Evolutionary conservation across 2,113 vertebrate species (phyloP).

Genomic region (Numida meleagris): DNA sequence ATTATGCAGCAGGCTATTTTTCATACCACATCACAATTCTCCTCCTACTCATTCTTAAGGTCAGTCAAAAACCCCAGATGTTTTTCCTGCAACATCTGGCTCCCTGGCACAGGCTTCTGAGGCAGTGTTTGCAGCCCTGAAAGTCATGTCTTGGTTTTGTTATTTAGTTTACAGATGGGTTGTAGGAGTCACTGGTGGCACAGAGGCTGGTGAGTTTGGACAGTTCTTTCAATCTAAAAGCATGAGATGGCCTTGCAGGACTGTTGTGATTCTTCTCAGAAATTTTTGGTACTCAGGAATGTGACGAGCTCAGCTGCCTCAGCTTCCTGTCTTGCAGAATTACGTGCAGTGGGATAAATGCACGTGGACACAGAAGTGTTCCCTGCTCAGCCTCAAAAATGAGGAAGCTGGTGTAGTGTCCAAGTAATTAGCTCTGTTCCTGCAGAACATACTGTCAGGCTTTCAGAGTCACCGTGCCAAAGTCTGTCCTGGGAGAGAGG

Average conservation of each 20-base stretch:
- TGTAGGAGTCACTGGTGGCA: conserved; percentile 29
- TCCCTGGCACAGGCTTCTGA: conserved; percentile 54
- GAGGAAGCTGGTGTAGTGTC: conserved; percentile 5
- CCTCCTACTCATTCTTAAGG: conserved; percentile 57
- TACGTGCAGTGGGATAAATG: conserved; percentile 41
- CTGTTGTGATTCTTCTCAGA: neutral
- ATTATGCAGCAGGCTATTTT: conserved; percentile 55
- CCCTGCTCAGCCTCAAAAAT: conserved; percentile 49
- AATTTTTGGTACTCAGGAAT: conserved; percentile 46
- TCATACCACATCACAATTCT: conserved; percentile 66
- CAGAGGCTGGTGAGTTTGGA: conserved; percentile 2
- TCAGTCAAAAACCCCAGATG: conserved; percentile 60
- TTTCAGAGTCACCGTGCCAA: neutral
- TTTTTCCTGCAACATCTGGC: conserved; percentile 58
- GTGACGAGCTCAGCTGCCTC: conserved; percentile 66
- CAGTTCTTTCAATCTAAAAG: conserved; percentile 10
- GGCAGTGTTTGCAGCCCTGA: conserved; percentile 34
- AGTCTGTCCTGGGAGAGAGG: conserved; percentile 10
- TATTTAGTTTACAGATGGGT: conserved; percentile 31
- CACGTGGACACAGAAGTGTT: neutral
- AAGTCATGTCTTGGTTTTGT: conserved; percentile 59
- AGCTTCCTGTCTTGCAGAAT: conserved; percentile 38
- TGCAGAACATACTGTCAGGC: conserved; percentile 16
- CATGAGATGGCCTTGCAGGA: neutral
- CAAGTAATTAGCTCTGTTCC: conserved; percentile 25